Base-by-base conservation (phyloP, 1,140 invertebrate species). In the Conus betulinus region DNA sequence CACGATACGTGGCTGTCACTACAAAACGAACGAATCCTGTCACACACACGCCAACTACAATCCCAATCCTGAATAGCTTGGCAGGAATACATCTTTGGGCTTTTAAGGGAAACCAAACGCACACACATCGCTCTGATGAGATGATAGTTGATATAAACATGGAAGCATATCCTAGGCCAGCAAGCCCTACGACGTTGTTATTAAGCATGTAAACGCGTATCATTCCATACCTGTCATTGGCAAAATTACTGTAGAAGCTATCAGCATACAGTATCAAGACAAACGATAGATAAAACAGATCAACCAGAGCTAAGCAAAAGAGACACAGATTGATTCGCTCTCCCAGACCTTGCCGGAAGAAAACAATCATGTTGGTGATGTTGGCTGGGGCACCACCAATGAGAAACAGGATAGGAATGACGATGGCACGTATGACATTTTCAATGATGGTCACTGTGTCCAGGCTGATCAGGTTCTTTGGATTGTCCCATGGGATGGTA, bases 91-190 rank as follows among this genome's bases (percentile, higher is more conserved):
- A 39, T 67, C 20, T 39, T 23, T 85, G 57, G 25, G 84, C 57
- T 10, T 51, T 23, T 39, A 85, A 55, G 2, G 84, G 84, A 8
- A 85, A 85, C 27, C 71, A 39, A 7, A 85, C 84, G 57, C 84
- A 85, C n/a, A 85, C 7, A 85, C 84, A 85, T 71, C 84, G 57
- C n/a, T 85, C 84, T 5, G n/a, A 3, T 0, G 84, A 85, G 17
- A 85, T 71, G 25, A 71, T 71, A 0, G 25, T 55, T 0, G 57
- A 85, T 39, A 85, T 7, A 4, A 85, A n/a, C 84, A 71, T 67
- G 17, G 84, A 71, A 2, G 11, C 60, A 71, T 85, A 85, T 25
- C 7, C 57, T 17, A 67, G 13, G 17, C n/a, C 63, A 57, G 67
- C 27, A 6, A 85, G 20, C 11, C 57, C 63, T 17, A 71, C 20